phyloP scores from a whole-genome alignment of 2,113 vertebrate genomes.

The Nettapus auritus region DNA sequence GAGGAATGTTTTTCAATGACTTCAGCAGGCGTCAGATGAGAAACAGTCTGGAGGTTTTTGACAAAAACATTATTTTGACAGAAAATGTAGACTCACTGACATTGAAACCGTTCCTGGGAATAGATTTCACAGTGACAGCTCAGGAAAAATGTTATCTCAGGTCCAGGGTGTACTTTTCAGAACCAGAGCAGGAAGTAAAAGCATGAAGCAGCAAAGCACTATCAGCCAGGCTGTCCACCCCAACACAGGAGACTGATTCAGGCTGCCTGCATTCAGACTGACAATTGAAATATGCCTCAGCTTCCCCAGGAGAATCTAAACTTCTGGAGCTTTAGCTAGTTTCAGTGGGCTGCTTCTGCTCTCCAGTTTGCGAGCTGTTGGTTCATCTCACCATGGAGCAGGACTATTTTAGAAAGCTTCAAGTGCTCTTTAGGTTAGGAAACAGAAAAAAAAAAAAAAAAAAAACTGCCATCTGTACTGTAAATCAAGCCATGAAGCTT shows the following conservation, averaged over 20 bases:
- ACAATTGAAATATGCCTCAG: background rate
- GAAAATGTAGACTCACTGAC: slow-evolving; percentile 18
- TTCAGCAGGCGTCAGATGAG: slow-evolving; percentile 3
- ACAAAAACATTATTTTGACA: slow-evolving; percentile 23
- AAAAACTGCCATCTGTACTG: slow-evolving; percentile 44
- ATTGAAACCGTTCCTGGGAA: slow-evolving; percentile 32
- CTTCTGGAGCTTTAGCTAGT: background rate
- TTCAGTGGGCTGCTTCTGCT: background rate
- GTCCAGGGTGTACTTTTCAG: background rate
- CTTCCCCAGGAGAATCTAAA: background rate
- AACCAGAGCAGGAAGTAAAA: slow-evolving; percentile 15
- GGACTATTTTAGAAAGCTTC: background rate
- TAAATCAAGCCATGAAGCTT: slow-evolving; percentile 37
- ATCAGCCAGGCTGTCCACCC: background rate
- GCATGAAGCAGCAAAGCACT: slow-evolving; percentile 18
- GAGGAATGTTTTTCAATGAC: background rate
- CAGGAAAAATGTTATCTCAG: background rate
- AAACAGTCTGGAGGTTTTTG: background rate
- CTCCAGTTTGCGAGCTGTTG: background rate
- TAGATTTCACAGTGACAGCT: slow-evolving; percentile 10
- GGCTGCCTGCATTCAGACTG: background rate
- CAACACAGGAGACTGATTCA: background rate
- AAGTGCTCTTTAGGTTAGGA: background rate
- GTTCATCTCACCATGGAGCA: background rate
- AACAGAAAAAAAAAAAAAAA: background rate